Evolutionary conservation across 2,797 vertebrate genomes (phyloP).

Genomic region (Phrynocephalus guinanensis): DNA sequence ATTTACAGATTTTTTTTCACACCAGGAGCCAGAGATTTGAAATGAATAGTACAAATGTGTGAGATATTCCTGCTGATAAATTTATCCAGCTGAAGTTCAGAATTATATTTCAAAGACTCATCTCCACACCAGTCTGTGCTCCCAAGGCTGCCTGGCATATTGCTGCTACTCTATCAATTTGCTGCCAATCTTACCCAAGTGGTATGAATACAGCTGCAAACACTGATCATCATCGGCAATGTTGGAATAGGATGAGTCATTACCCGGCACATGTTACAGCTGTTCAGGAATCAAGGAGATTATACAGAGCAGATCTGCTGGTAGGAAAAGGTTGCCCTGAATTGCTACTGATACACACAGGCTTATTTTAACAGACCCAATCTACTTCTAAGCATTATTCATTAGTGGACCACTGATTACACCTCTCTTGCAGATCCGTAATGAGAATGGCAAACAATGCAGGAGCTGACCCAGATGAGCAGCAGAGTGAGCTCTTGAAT

Average conservation of each 20-base stretch:
- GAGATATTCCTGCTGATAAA: background rate
- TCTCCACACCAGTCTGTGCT: background rate
- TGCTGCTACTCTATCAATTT: background rate
- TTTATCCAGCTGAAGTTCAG: background rate
- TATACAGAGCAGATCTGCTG: slow-evolving; percentile 1
- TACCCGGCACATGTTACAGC: background rate
- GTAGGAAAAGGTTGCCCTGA: slow-evolving; percentile 7
- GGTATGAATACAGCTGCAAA: background rate
- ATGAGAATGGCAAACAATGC: slow-evolving; percentile 48
- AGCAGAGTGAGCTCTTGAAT: slow-evolving; percentile 48
- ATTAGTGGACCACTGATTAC: slow-evolving; percentile 28
- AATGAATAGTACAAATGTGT: background rate
- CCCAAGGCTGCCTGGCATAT: background rate
- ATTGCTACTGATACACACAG: background rate
- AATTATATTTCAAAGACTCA: background rate
- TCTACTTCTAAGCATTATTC: slow-evolving; percentile 37
- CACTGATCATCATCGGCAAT: background rate
- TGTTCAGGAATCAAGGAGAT: slow-evolving; percentile 4
- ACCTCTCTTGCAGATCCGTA: slow-evolving; percentile 38
- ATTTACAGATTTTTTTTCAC: background rate
- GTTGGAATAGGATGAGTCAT: background rate
- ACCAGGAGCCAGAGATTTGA: background rate
- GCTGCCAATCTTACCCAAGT: background rate
- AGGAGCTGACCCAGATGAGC: background rate
- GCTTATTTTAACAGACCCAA: slow-evolving; percentile 11